These are phyloP conservation scores for Hypsopygia costalis DNA, from an alignment of 2,888 invertebrate genomes.

Conservation along the genomic window DNA sequence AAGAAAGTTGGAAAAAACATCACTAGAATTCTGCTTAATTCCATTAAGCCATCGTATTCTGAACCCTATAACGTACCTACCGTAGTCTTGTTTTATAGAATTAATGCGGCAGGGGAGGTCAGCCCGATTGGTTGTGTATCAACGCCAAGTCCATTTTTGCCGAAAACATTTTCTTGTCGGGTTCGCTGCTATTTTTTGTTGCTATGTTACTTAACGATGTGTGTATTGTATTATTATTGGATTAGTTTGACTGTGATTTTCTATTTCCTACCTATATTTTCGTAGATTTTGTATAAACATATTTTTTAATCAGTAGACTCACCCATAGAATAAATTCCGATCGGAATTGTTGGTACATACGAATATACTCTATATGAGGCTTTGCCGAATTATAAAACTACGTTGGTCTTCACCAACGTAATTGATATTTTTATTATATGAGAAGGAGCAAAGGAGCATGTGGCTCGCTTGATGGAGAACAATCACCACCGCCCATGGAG, in stretches of 20 bases:
- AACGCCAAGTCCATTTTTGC: conserved; percentile 37
- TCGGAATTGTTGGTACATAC: too few species aligned
- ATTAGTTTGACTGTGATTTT: conserved; percentile 10
- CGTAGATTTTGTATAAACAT: too few species aligned
- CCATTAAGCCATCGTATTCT: conserved; percentile 26
- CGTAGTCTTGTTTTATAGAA: background rate
- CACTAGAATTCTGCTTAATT: conserved; percentile 43
- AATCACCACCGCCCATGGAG: too few species aligned
- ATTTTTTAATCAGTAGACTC: too few species aligned
- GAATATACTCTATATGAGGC: too few species aligned
- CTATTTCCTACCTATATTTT: too few species aligned
- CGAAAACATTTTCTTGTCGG: conserved; percentile 42
- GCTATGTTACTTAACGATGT: conserved; percentile 14
- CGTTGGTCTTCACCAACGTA: too few species aligned
- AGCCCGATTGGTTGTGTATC: conserved; percentile 27
- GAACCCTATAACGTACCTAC: conserved; percentile 19
- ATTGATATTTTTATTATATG: too few species aligned
- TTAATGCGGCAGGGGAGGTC: conserved; percentile 22
- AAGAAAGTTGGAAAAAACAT: conserved; percentile 43
- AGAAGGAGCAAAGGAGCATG: too few species aligned
- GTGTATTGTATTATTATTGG: conserved; percentile 22
- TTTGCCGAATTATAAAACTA: too few species aligned
- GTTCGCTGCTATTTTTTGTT: conserved; percentile 33
- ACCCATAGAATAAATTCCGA: too few species aligned
- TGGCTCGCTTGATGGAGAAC: too few species aligned